These are phyloP conservation scores for Drosophila kikkawai DNA, from an alignment of 1,140 invertebrate species.

Conservation along the genomic window DNA sequence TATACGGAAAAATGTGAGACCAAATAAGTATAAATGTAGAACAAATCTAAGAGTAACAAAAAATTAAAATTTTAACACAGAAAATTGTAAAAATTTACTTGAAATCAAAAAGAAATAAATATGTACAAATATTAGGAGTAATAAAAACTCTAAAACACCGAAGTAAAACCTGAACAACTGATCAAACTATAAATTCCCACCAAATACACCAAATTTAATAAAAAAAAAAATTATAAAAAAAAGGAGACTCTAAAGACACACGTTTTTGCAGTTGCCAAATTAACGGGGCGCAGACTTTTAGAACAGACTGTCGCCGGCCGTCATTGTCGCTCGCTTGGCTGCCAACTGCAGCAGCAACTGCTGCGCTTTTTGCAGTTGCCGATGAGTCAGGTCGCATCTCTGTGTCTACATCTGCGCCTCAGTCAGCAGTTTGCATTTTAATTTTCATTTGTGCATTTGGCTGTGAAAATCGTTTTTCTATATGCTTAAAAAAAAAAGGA, in stretches of 20 bases:
- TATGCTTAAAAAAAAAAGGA: constrained; percentile 36
- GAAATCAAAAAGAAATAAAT: not conserved
- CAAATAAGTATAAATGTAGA: not conserved
- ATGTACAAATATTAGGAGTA: no score
- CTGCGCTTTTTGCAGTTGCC: constrained; percentile 29
- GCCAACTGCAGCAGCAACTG: constrained; percentile 51
- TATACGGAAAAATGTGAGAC: not conserved
- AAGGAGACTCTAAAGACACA: not conserved
- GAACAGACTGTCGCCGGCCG: constrained; percentile 63
- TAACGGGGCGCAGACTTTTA: constrained; percentile 62
- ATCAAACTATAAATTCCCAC: constrained; percentile 16
- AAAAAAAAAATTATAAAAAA: constrained; percentile 23
- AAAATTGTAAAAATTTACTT: no score
- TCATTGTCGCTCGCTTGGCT: constrained; percentile 43
- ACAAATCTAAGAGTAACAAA: not conserved
- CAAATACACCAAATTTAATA: not conserved
- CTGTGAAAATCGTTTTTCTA: constrained; percentile 69
- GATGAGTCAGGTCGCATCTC: constrained; percentile 53
- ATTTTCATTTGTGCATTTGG: constrained; percentile 76
- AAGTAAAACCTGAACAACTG: constrained; percentile 11
- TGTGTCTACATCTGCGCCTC: constrained; percentile 31
- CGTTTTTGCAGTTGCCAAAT: constrained; percentile 68
- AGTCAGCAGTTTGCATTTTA: constrained; percentile 65
- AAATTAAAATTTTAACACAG: not conserved
- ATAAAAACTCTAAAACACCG: not conserved